Base-by-base conservation (phyloP, 2,797 vertebrate genomes). In the Babyrousa celebensis region DNA sequence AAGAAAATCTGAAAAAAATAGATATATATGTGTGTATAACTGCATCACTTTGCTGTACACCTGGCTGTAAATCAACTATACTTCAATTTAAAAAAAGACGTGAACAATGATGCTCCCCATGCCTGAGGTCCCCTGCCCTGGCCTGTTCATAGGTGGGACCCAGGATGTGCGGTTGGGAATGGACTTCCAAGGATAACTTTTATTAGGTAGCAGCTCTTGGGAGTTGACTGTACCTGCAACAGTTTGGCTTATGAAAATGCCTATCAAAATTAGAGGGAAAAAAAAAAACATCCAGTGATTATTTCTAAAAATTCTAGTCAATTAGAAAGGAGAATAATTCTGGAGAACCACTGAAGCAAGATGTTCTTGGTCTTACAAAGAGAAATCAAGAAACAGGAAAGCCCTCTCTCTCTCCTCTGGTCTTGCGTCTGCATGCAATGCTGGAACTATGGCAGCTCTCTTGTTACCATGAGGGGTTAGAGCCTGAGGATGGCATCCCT, bases 321-420 rank as follows among this genome's bases (percentile, higher is more conserved):
- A 16, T 68, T 62, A 93, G 36, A 80, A 83, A 56, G 4, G 12
- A 62, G 32, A 17, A 12, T 54, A 9, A 75, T 43, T 79, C 27
- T 83, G 40, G 40, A 70, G 70, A 72, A 29, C 14, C 15, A 17
- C 17, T 65, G 56, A 29, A 29, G 15, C 6, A 65, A 54, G 20
- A 11, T 74, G 75, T 87, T 74, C 43, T 82, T 92, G 63, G 32
- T 65, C 27, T 92, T 52, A 79, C 84, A 63, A 56, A 56, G 32
- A 85, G 27, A 77, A 18, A 36, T 18, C 10, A 68, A 89, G 70
- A 79, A 70, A 56, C 27, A 23, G n/a, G 23, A 5, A 0, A 12
- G 15, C 11, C 21, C 16, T 32, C 12, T 23, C 40, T 20, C 40
- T 58, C 27, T 11, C 52, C 56, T n/a, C 27, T 58, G 80, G 65